These are phyloP conservation scores for Thumatha senex DNA, from an alignment of 2,888 invertebrate species.

Conservation along the genomic window DNA sequence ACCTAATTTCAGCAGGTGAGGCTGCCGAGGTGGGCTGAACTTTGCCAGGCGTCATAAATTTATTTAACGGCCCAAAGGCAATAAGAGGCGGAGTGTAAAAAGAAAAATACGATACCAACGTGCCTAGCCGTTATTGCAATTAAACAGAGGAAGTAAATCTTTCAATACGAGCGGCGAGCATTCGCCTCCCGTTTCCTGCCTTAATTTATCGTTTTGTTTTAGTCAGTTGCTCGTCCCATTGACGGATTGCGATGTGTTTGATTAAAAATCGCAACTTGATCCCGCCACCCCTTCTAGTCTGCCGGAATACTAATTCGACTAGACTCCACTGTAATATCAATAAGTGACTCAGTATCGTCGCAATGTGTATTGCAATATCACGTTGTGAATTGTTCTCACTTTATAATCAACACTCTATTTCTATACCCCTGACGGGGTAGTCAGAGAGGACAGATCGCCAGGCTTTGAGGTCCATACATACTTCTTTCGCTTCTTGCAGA, in stretches of 20 bases:
- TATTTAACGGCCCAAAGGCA: conserved; percentile 83
- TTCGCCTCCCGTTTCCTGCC: conserved; percentile 77
- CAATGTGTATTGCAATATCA: conserved; percentile 24
- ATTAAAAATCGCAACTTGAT: conserved; percentile 77
- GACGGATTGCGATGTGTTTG: conserved; percentile 80
- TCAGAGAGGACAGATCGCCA: no score
- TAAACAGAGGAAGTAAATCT: conserved; percentile 84
- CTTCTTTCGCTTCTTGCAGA: no score
- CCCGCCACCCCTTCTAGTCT: conserved; percentile 61
- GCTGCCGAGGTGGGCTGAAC: conserved; percentile 78
- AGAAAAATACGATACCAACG: conserved; percentile 84
- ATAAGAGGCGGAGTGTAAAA: conserved; percentile 83
- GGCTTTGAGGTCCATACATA: no score
- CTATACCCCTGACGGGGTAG: no score
- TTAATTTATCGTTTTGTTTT: conserved; percentile 83
- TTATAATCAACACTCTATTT: no score
- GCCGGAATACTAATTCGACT: conserved; percentile 49
- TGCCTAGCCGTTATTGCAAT: conserved; percentile 84
- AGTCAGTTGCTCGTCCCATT: conserved; percentile 77
- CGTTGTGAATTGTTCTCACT: conserved; percentile 7
- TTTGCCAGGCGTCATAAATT: conserved; percentile 83
- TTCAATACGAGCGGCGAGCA: conserved; percentile 79
- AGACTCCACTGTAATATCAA: conserved; percentile 37
- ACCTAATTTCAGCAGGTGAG: conserved; percentile 77
- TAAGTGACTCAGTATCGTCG: conserved; percentile 38